These are phyloP conservation scores for Synergus umbraculus DNA, from an alignment of 2,888 invertebrate species.

Conservation along the genomic window DNA sequence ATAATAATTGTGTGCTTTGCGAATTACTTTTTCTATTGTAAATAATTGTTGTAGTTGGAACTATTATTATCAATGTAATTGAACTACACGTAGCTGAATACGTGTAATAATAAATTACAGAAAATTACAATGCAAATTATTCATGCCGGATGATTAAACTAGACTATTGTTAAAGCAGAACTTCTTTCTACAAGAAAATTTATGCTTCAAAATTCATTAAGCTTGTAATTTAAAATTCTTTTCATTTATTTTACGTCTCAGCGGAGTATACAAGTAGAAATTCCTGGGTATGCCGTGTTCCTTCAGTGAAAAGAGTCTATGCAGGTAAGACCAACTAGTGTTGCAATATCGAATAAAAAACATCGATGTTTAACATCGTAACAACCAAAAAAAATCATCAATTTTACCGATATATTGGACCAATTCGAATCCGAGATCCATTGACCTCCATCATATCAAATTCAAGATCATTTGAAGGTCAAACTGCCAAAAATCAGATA, in stretches of 20 bases:
- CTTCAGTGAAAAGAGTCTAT: neutral
- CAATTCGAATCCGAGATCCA: too few relatives aligned
- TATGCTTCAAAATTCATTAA: neutral
- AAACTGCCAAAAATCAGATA: too few relatives aligned
- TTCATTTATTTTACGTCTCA: neutral
- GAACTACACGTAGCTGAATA: neutral
- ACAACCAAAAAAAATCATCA: too few relatives aligned
- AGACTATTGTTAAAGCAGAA: too few relatives aligned
- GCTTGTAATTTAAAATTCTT: neutral
- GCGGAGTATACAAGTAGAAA: neutral
- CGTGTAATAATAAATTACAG: neutral
- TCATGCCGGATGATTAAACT: neutral
- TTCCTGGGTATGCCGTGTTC: neutral
- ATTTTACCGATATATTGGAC: too few relatives aligned
- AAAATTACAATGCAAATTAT: neutral
- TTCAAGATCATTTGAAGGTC: too few relatives aligned
- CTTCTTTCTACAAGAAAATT: neutral
- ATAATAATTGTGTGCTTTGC: neutral
- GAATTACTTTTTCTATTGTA: neutral
- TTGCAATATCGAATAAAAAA: too few relatives aligned
- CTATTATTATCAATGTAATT: neutral
- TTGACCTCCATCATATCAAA: too few relatives aligned
- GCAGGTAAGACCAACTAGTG: neutral
- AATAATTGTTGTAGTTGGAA: neutral
- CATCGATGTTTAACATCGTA: too few relatives aligned